Base-by-base conservation (phyloP, 2,113 vertebrate species). In the Xenopus laevis region DNA sequence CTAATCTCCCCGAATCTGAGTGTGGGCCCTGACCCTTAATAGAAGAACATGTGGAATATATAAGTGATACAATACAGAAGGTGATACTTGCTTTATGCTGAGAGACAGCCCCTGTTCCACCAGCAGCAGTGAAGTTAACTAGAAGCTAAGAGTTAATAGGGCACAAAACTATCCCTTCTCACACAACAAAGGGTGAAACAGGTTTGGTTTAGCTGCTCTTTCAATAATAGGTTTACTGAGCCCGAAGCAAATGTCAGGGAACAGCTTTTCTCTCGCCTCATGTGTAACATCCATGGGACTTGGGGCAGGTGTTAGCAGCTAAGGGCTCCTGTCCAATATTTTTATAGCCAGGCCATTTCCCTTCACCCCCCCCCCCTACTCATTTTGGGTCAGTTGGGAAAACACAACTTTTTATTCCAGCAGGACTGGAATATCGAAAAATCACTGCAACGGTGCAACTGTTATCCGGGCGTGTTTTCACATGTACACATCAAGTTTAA, bases 381-480 rank as follows among this genome's bases (percentile, higher is more conserved):
- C 23, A 27, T 27, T 52, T 60, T n/a, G 9, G 45, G 23, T 30
- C 58, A 23, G 18, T 59, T 69, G 46, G 21, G 65, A 68, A 61
- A 74, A 61, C 33, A 52, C 16, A n/a, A n/a, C n/a, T n/a, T 65
- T 4, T 33, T 33, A 4, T 33, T 53, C 65, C 65, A 55, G 11
- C 17, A 58, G 10, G 44, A 74, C 30, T 33, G 73, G 57, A 57
- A 68, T 30, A 68, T 46, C 27, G 47, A 50, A 40, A 69, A 68
- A 59, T 60, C 40, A 40, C 20, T n/a, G n/a, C n/a, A 50, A 44
- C 59, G 18, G 67, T 47, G 60, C 59, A 40, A 67, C 55, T 68
- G 72, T 74, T 67, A 75, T 68, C 64, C 57, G 58, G 73, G 65
- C 65, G 44, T 68, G 73, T 68, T 69, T 68, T 62, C 58, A 67